Conservation (phyloP, 2,797 vertebrate genomes). For the Linurgus olivaceus region DNA sequence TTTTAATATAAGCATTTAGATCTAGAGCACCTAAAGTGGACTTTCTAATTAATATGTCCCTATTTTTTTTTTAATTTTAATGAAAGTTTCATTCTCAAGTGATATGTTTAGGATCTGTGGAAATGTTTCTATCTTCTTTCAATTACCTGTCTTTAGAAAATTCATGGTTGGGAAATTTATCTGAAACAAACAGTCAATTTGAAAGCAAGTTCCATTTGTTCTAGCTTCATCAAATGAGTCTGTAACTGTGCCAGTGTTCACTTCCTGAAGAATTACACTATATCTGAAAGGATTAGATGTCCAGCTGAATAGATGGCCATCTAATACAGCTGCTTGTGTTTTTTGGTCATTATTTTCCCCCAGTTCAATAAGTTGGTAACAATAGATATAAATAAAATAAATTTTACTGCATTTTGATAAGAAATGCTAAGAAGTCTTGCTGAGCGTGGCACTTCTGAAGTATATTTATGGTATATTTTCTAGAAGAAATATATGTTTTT, state of each 20-base stretch:
- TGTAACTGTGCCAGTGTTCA: not conserved
- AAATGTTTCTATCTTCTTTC: not conserved
- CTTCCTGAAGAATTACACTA: not conserved
- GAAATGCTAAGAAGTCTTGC: not conserved
- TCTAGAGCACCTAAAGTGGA: not conserved
- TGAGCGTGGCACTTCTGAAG: not conserved
- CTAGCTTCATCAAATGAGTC: not conserved
- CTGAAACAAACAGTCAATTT: not conserved
- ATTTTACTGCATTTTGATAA: not conserved
- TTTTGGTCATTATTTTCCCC: fast-evolving
- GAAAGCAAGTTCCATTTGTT: not conserved
- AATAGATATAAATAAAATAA: not conserved
- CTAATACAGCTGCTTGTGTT: not conserved
- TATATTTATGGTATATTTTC: not conserved
- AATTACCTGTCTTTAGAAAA: not conserved
- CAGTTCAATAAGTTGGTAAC: not conserved
- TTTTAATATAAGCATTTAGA: not conserved
- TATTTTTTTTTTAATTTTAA: too few relatives aligned
- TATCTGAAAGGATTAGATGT: not conserved
- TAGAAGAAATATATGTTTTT: not conserved
- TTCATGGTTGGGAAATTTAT: not conserved
- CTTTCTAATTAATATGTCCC: not conserved
- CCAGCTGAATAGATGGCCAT: not conserved
- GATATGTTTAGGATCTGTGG: not conserved
- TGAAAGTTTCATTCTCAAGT: not conserved